Evolutionary conservation across 30 jellyfish, hydroid and myxozoan species (phyloP), one percentile per base, ranked within the genome.

Genomic region (Nemopilema nomurai): DNA sequence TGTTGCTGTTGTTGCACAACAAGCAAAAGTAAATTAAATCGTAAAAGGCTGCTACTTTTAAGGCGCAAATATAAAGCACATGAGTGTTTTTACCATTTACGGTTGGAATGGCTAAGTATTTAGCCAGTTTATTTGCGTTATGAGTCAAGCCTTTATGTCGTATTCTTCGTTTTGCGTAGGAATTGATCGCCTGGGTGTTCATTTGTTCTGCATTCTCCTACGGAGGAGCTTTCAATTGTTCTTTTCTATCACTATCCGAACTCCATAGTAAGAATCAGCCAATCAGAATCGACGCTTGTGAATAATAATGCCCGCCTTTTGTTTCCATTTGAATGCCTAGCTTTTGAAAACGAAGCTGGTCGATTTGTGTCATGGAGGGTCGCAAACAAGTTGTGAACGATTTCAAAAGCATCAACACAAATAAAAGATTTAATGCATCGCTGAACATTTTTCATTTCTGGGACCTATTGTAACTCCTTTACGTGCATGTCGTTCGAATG

Each of bases 181-280:
- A 41, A 13, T 13, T 41, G 13, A 41, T 41, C 57, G 57, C 57
- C 57, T 41, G 57, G 57, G 57, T 41, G 57, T 41, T 41, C 57
- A 41, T 41, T 41, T 41, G 57, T 41, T 41, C 57, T 41, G 13
- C 57, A 3, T 41, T 41, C 13, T 41, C 13, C 81, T 80, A 81
- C 72, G 89, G 65, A 32, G 89, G 89, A 67, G 89, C 81, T 17
- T 23, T 0, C 81, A 1, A 8, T 71, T 71, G 81, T 71, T 16
- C n/a, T 32, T 71, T 22, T 23, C 63, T 65, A 28, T 66, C 33
- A 21, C 1, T 25, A 1, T 22, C 8, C 17, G 24, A 19, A 18
- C 8, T 7, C 69, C n/a, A 51, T 79, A 53, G 79, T 79, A 24
- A 18, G 49, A 17, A 1, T 51, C 32, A 32, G 32, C 93, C 93